Evolutionary conservation across 2,113 vertebrate genomes (phyloP).

Genomic region (Cyrtonyx montezumae): DNA sequence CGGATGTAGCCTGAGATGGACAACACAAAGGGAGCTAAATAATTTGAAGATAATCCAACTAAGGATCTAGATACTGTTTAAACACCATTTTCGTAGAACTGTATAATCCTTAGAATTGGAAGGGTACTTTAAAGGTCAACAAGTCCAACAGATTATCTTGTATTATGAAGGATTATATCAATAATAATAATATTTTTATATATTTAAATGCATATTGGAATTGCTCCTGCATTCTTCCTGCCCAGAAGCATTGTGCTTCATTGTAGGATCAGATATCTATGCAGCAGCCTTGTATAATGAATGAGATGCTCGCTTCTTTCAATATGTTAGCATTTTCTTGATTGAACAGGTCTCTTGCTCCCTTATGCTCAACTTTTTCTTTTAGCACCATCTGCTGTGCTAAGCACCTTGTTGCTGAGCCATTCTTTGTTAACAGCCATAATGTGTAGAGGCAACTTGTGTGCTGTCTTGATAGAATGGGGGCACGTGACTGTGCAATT

Average conservation of each 20-base stretch:
- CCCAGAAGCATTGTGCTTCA: background rate
- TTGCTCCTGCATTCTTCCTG: background rate
- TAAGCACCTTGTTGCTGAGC: background rate
- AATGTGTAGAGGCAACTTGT: background rate
- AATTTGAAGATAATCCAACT: background rate
- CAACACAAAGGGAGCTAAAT: background rate
- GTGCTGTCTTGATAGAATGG: background rate
- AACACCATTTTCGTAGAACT: background rate
- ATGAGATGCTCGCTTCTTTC: background rate
- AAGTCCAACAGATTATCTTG: background rate
- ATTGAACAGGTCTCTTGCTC: background rate
- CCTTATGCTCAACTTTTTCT: background rate
- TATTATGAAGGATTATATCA: background rate
- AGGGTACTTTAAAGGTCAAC: too few relatives aligned
- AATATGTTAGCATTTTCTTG: background rate
- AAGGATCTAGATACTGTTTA: background rate
- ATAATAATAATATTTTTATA: too few relatives aligned
- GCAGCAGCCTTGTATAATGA: background rate
- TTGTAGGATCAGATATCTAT: rapidly evolving
- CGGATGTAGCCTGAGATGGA: background rate
- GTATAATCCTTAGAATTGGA: too few relatives aligned
- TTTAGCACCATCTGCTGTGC: background rate
- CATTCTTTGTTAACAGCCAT: background rate
- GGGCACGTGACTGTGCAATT: rapidly evolving
- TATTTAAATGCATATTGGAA: background rate